Conservation (phyloP, 2,888 invertebrate species). For the Boloria selene region DNA sequence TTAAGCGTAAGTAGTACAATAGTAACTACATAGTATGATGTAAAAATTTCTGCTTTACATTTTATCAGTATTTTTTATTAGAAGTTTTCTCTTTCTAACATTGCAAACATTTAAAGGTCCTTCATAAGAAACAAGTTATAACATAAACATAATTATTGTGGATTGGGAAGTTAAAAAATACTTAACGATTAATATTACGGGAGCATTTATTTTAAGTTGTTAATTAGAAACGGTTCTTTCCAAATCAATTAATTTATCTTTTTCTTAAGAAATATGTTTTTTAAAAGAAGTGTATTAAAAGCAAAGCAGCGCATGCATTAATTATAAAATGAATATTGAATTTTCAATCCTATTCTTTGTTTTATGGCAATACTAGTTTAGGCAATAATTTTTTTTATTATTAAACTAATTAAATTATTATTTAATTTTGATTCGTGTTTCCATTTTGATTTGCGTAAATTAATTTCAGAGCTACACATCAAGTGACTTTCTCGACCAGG, state of each 20-base stretch:
- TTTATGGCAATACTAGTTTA: too few relatives aligned
- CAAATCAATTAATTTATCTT: conserved; percentile 9
- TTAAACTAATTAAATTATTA: neutral
- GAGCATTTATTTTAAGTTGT: conserved; percentile 19
- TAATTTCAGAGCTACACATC: too few relatives aligned
- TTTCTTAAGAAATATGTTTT: neutral
- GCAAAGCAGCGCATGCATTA: too few relatives aligned
- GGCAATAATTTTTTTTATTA: too few relatives aligned
- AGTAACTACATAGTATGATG: too few relatives aligned
- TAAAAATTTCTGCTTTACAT: too few relatives aligned
- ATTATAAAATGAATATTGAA: neutral
- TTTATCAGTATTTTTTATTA: conserved; percentile 13
- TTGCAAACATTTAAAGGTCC: neutral
- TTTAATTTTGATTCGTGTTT: neutral
- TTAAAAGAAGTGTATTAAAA: neutral
- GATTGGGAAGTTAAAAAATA: conserved; percentile 10
- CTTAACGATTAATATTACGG: conserved; percentile 7
- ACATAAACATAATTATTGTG: conserved; percentile 13
- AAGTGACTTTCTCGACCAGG: too few relatives aligned
- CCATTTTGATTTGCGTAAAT: too few relatives aligned
- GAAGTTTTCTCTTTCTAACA: conserved; percentile 16
- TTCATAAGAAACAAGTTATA: conserved; percentile 9
- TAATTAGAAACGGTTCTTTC: conserved; percentile 25
- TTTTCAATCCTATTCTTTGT: too few relatives aligned
- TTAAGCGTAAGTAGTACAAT: too few relatives aligned